Base-by-base conservation (phyloP, 1,140 invertebrate species). In the Leptinotarsa undecemlineata region DNA sequence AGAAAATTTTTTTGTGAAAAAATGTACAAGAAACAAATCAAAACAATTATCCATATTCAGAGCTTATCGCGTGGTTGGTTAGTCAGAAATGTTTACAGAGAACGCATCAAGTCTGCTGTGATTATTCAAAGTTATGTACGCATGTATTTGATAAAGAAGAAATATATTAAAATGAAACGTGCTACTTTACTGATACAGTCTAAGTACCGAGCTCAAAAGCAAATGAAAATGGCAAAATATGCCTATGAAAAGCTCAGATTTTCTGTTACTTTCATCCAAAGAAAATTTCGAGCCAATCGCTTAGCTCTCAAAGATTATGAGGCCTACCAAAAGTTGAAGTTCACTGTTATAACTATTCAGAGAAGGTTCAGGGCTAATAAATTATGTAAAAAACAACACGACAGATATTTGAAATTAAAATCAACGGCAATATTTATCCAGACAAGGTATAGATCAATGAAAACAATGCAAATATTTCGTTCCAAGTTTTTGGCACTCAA, bases 361-460 rank as follows among this genome's bases (percentile, higher is more conserved):
- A 76, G 78, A 8, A 79, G 81, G 42, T 87, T 81, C 70, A 83
- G 85, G 74, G 84, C 84, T 57, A 80, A 78, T 13, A 74, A 70
- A 71, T 42, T 82, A 13, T 85, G 84, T 78, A 79, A 74, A 73
- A 21, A 75, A 62, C 76, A 83, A 23, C 33, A 71, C 80, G 77
- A 73, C 66, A 64, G 48, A 74, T 84, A 42, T 85, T 78, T 77
- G n/a, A 20, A 73, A 26, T 76, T 87, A 17, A 84, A 82, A 74
- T 74, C 79, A 14, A 81, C 86, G 11, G 83, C 83, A 26, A 78
- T 84, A 13, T 71, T 74, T 3, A 82, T 91, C 57, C 90, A 91
- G 82, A 81, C 51, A 3, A 84, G 84, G 79, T 87, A 85, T 76
- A 86, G 81, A 81, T 81, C 85, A 13, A 82, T 82, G 51, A 85